Conservation (phyloP, 2,888 invertebrate species). For the Allolobophora icterica region DNA sequence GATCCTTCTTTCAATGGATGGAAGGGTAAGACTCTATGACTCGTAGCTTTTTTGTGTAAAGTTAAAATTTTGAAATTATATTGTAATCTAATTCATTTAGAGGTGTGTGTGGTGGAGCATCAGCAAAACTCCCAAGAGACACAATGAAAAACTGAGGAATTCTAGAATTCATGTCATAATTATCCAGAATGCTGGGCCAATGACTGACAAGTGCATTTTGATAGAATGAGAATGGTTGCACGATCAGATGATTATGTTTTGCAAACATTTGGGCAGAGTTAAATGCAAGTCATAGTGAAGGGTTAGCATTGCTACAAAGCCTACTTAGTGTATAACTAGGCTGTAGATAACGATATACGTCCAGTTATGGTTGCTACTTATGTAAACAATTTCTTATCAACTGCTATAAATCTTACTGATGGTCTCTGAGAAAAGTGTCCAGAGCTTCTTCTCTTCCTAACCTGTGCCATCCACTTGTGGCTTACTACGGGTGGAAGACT, state of each 20-base stretch:
- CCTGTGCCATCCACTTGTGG: neutral
- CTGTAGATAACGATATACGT: neutral
- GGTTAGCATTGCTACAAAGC: too few species aligned
- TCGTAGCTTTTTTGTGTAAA: neutral
- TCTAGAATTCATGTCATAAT: too few species aligned
- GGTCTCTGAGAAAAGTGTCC: neutral
- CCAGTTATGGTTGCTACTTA: neutral
- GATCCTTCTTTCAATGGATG: conserved; percentile 92
- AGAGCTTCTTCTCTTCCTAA: neutral
- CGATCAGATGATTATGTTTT: too few species aligned
- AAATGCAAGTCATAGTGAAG: too few species aligned
- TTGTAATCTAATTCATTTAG: neutral
- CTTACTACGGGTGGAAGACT: neutral
- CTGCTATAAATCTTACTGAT: neutral
- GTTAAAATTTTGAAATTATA: neutral
- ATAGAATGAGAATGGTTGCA: too few species aligned
- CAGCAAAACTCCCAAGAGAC: neutral
- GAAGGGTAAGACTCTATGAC: conserved; percentile 72
- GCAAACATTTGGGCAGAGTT: too few species aligned
- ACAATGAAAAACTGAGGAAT: too few species aligned
- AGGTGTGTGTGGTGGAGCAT: neutral
- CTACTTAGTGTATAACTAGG: neutral
- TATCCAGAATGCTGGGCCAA: too few species aligned
- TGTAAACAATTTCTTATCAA: neutral
- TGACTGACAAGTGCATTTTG: too few species aligned